phyloP scores from a whole-genome alignment of 2,888 invertebrate species.

The Thereva nobilitata region DNA sequence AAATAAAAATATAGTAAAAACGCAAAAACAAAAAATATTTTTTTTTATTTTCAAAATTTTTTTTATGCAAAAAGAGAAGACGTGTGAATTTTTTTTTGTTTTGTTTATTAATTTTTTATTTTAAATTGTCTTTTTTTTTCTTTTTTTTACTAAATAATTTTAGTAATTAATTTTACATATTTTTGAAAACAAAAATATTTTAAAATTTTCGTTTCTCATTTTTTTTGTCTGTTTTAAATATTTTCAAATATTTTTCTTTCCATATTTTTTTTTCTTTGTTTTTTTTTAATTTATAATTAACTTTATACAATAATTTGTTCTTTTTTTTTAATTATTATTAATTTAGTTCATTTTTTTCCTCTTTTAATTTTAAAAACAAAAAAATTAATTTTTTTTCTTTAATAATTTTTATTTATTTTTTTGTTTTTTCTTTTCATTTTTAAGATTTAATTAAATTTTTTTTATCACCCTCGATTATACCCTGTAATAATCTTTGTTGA shows the following conservation, averaged over 20 bases:
- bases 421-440: slow-evolving; percentile 24
- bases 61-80: not conserved
- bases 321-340: slow-evolving; percentile 6
- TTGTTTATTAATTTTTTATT: no score
- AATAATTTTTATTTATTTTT: slow-evolving; percentile 17
- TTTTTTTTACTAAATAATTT: no score
- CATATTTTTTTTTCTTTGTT: slow-evolving; percentile 1
- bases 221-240: not conserved
- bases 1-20: not conserved
- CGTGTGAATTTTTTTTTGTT: no score
- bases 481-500: slow-evolving; percentile 35
- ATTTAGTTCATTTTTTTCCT: slow-evolving; percentile 8
- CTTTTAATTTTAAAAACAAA: not conserved
- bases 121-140: no score
- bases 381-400: slow-evolving; percentile 4
- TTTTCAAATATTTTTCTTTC: slow-evolving; percentile 19
- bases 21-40: not conserved
- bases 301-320: not conserved
- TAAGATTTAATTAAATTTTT: slow-evolving; percentile 6
- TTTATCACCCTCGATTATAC: slow-evolving; percentile 36
- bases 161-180: no score
- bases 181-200: no score
- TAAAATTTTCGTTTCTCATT: no score
- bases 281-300: not conserved
- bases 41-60: not conserved